Evolutionary conservation across 2,888 invertebrate species (phyloP).

Genomic region (Nebria brevicollis): DNA sequence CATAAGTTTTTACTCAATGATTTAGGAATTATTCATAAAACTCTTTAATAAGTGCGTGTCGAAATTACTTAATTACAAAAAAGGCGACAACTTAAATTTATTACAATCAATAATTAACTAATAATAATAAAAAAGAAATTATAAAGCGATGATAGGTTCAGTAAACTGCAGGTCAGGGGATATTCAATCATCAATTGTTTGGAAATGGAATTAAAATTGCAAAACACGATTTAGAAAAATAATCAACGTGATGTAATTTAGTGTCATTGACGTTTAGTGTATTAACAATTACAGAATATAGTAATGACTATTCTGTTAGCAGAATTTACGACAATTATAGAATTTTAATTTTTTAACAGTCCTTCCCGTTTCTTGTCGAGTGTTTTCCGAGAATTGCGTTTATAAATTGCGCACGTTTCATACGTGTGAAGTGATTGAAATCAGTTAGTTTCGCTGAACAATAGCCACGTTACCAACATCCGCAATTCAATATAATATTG

Average conservation of each 20-base stretch:
- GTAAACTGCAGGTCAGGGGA: too few species aligned
- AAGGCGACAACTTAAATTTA: too few species aligned
- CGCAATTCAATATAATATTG: not conserved
- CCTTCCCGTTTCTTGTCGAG: not conserved
- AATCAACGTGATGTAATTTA: constrained; percentile 15
- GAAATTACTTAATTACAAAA: too few species aligned
- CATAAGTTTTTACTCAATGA: too few species aligned
- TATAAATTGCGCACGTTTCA: constrained; percentile 32
- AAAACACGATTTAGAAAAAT: not conserved
- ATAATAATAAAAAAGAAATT: too few species aligned
- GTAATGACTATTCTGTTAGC: constrained; percentile 16
- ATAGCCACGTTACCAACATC: constrained; percentile 4
- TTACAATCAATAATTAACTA: too few species aligned
- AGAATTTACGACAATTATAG: constrained; percentile 14
- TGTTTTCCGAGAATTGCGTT: constrained; percentile 27
- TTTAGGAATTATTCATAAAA: too few species aligned
- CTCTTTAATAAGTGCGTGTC: too few species aligned
- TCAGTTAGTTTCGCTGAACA: constrained; percentile 17
- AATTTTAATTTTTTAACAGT: constrained; percentile 25
- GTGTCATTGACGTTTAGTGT: constrained; percentile 18
- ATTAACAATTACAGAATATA: constrained; percentile 24
- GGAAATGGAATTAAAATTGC: constrained; percentile 16
- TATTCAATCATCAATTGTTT: constrained; percentile 24
- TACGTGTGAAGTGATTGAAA: constrained; percentile 18
- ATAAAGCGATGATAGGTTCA: too few species aligned